Base-by-base conservation (phyloP, 1,140 invertebrate species). In the Nilaparvata lugens region DNA sequence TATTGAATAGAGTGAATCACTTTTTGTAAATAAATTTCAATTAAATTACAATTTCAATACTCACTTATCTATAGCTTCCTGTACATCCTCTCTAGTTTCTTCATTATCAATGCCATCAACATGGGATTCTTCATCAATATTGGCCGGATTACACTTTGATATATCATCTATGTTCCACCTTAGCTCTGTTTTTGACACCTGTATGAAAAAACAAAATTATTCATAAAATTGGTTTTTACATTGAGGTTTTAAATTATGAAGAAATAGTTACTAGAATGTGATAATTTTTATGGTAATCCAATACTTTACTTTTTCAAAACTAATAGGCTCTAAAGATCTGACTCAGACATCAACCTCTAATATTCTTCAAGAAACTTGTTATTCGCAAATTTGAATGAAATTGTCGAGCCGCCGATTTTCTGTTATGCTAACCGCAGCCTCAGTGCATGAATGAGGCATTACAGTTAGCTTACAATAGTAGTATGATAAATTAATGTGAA, bases 1-100 rank as follows among this genome's bases (percentile, higher is more conserved):
- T 16, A 19, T 19, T 13, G 3, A n/a, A 45, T 45, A n/a, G 13
- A 45, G 3, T 19, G 5, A 45, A 4, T 45, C 13, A 5, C 5
- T 4, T 45, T n/a, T 16, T 19, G 5, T n/a, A 45, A 45, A 3
- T 16, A 4, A 5, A 4, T 19, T 19, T 4, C 9, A 4, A 48
- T 19, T 48, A 7, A 48, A 16, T 48, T 19, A 45, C n/a, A 48
- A 48, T 5, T 11, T 4, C 11, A 4, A 7, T 19, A 48, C 16
- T 48, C 61, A 63, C 54, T 61, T 63, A 31, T 63, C 59, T 0
- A 63, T 63, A 28, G 58, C 59, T 31, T 63, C 59, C 52, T 63
- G 62, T 45, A 61, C 48, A 7, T 61, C 53, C 0, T 52, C 56
- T 52, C 61, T 59, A 5, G 59, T 60, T 52, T 63, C 58, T 25